Conservation (phyloP, 2,113 vertebrate genomes). For the Thinocorus orbignyianus region DNA sequence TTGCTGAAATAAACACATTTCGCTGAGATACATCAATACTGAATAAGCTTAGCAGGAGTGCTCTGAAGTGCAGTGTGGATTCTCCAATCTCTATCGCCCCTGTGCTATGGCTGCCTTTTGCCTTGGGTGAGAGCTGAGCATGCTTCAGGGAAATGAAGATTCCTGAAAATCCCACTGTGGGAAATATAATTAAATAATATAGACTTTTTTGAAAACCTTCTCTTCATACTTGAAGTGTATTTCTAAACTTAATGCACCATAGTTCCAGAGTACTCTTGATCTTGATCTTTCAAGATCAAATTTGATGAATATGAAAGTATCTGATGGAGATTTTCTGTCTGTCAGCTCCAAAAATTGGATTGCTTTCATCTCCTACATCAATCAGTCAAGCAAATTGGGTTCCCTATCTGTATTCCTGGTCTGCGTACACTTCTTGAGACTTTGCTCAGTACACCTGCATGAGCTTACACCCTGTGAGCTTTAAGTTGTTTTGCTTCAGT, state of each 20-base stretch:
- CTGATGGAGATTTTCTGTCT: neutral
- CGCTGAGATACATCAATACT: neutral
- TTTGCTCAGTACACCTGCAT: neutral
- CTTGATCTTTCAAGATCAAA: neutral
- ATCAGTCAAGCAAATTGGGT: neutral
- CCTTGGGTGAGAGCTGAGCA: neutral
- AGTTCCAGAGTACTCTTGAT: neutral
- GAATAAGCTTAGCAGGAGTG: neutral
- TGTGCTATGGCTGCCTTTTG: neutral
- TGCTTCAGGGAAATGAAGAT: neutral
- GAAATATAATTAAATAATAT: neutral
- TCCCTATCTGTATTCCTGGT: neutral
- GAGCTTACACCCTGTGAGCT: neutral
- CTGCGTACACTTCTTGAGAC: rapidly evolving
- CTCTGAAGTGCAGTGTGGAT: neutral
- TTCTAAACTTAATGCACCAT: neutral
- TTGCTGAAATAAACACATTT: neutral
- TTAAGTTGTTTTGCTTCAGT: neutral
- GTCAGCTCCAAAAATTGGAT: neutral
- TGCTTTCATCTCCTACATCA: neutral
- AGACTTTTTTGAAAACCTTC: neutral
- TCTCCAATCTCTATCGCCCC: neutral
- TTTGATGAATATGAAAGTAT: neutral
- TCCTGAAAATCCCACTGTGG: neutral
- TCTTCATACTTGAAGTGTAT: neutral